These are phyloP conservation scores for Magallana ariakensis DNA, from an alignment of 1,140 invertebrate genomes.

Conservation along the genomic window DNA sequence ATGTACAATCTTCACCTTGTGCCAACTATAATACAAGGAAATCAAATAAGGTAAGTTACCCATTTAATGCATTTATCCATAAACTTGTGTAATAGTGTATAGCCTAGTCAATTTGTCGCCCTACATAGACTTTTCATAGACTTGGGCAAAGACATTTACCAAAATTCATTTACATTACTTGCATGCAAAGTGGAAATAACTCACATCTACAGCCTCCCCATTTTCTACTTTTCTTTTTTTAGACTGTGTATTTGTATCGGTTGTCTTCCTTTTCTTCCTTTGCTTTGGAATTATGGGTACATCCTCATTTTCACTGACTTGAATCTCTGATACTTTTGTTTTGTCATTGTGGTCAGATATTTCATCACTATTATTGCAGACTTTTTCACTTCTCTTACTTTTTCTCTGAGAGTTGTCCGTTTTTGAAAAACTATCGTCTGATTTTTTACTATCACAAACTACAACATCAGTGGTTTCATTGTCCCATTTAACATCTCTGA, in stretches of 20 bases:
- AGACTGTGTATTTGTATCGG: slow-evolving; percentile 9
- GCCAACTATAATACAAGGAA: no score
- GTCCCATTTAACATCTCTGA: slow-evolving; percentile 2
- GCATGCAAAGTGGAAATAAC: neutral
- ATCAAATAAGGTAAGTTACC: no score
- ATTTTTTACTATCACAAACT: neutral
- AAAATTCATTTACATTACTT: no score
- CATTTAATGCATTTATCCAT: no score
- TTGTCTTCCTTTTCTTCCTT: slow-evolving; percentile 41
- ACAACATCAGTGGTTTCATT: neutral
- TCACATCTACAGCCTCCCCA: slow-evolving; percentile 30
- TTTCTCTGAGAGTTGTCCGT: neutral
- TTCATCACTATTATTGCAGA: neutral
- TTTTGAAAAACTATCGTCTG: neutral
- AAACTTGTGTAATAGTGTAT: no score
- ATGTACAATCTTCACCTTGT: no score
- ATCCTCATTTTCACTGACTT: slow-evolving; percentile 48
- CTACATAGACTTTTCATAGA: no score
- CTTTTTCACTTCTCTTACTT: neutral
- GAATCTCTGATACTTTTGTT: neutral
- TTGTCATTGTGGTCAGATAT: neutral
- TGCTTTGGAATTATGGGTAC: slow-evolving; percentile 53
- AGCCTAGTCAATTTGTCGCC: no score
- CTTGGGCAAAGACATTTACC: no score
- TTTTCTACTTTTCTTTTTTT: slow-evolving; percentile 47